Conservation (phyloP, 2,113 vertebrate genomes). For the Sorex fumeus region DNA sequence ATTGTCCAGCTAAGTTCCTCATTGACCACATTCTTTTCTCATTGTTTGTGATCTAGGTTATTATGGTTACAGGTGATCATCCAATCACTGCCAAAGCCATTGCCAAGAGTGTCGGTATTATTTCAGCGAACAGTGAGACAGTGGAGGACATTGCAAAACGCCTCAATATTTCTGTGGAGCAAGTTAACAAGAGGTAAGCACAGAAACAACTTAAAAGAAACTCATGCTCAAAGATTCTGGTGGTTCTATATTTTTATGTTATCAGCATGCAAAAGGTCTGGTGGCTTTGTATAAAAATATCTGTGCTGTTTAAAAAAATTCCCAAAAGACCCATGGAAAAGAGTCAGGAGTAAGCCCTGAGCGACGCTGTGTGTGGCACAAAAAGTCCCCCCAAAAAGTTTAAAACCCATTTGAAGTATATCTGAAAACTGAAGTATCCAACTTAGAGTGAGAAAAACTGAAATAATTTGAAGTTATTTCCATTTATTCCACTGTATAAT, state of each 20-base stretch:
- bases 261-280: too few species aligned
- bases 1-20: not conserved
- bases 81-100: constrained; percentile 92
- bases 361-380: too few species aligned
- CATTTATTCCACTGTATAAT: not conserved
- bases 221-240: too few species aligned
- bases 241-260: too few species aligned
- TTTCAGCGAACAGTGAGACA: constrained; percentile 91
- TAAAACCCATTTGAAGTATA: not conserved
- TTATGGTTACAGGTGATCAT: constrained; percentile 92
- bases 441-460: constrained; percentile 38
- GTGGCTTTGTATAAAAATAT: not conserved
- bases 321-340: too few species aligned
- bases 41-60: constrained; percentile 86
- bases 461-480: constrained; percentile 25
- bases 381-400: too few species aligned
- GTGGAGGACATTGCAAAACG: constrained; percentile 92
- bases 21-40: not conserved
- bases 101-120: constrained; percentile 91
- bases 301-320: not conserved
- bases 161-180: constrained; percentile 88
- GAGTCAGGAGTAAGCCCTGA: too few species aligned
- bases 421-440: not conserved
- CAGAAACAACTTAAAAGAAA: fast-evolving
- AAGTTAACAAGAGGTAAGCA: constrained; percentile 88